phyloP scores from a whole-genome alignment of 2,888 invertebrate species.

The Entomobrya proxima region DNA sequence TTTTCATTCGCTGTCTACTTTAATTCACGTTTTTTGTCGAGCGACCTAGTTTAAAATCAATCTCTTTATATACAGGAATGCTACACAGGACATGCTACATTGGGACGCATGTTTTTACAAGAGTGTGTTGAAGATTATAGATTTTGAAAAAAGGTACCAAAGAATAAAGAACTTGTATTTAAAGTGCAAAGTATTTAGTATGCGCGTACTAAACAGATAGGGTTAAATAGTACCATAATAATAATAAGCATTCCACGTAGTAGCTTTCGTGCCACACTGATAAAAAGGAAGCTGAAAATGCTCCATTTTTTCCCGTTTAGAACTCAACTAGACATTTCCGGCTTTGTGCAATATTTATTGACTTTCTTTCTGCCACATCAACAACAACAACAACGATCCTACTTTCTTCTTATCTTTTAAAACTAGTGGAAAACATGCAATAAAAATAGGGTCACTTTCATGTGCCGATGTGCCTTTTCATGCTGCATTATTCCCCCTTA shows the following conservation, averaged over 20 bases:
- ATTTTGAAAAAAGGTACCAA: too few relatives aligned
- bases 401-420: too few relatives aligned
- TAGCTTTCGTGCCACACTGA: neutral
- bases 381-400: too few relatives aligned
- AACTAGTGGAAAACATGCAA: neutral
- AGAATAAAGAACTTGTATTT: too few relatives aligned
- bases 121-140: too few relatives aligned
- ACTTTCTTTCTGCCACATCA: neutral
- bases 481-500: neutral
- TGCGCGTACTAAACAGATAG: too few relatives aligned
- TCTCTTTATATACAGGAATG: too few relatives aligned
- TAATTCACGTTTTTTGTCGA: slow-evolving; percentile 27
- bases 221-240: too few relatives aligned
- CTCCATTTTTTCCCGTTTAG: neutral
- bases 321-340: slow-evolving; percentile 42
- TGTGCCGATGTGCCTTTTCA: neutral
- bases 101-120: too few relatives aligned
- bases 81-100: too few relatives aligned
- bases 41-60: slow-evolving; percentile 30
- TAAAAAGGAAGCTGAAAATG: neutral
- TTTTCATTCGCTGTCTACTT: neutral
- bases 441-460: slow-evolving; percentile 19
- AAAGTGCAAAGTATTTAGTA: too few relatives aligned
- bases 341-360: slow-evolving; percentile 20
- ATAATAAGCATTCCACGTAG: neutral